Evolutionary conservation across 35 echinoderm and acorn worm genomes (phyloP).

Genomic region (Stichopus chloronotus): DNA sequence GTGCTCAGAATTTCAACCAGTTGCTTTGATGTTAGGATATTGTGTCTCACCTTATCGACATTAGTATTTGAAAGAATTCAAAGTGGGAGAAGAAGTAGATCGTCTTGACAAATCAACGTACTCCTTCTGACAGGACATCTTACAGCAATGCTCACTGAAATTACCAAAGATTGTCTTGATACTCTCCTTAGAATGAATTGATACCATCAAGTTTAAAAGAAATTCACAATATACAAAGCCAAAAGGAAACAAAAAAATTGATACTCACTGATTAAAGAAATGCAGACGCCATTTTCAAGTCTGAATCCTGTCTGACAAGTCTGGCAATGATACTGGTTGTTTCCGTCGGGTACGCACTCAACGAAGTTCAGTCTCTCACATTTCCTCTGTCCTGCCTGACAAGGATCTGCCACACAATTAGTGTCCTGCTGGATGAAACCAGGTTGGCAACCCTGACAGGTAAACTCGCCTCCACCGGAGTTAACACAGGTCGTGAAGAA

Average conservation of each 20-base stretch:
- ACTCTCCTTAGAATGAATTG: no score
- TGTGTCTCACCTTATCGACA: background rate
- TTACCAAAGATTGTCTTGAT: no score
- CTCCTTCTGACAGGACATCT: no score
- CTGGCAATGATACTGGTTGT: slow-evolving; percentile 46
- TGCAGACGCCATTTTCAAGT: slow-evolving; percentile 23
- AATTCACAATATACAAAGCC: no score
- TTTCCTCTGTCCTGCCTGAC: background rate
- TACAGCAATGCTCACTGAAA: no score
- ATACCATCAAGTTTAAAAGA: no score
- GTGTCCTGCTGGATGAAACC: background rate
- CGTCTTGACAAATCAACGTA: no score
- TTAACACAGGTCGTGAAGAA: background rate
- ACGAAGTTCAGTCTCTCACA: slow-evolving; percentile 16
- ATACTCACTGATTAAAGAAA: background rate
- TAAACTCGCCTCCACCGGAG: background rate
- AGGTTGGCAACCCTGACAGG: background rate
- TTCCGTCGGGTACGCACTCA: slow-evolving; percentile 20
- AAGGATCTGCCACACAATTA: slow-evolving; percentile 28
- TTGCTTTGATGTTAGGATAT: no score
- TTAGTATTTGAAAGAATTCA: background rate
- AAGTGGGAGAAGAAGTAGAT: no score
- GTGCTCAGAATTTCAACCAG: no score
- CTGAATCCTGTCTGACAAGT: slow-evolving; percentile 17
- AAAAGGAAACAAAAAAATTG: background rate